A percentile compares a stretch with the other conserved stretches of the same genome.
Conservation (phyloP, 2,888 invertebrate genomes). For the Agrilus mali region DNA sequence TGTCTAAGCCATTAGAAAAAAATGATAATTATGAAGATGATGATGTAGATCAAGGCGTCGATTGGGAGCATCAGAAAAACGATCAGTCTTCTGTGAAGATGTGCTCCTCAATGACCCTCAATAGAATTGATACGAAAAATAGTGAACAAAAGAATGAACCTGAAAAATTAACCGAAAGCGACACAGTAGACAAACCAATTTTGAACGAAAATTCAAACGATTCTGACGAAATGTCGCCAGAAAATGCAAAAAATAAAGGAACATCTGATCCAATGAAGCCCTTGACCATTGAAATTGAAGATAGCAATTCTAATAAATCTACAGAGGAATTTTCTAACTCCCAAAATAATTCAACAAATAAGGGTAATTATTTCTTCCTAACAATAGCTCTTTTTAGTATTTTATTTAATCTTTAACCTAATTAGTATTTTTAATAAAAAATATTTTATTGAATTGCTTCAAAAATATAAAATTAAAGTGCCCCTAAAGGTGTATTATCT, state of each 20-base stretch:
- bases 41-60: conserved; percentile 21
- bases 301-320: conserved; percentile 5
- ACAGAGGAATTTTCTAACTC: not conserved
- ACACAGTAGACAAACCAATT: conserved; percentile 6
- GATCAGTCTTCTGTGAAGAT: not conserved
- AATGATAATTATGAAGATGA: conserved; percentile 18
- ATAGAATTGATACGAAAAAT: conserved; percentile 5
- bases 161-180: conserved; percentile 10
- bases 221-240: conserved; percentile 14
- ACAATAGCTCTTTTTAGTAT: no score
- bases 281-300: conserved; percentile 3
- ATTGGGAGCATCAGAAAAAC: conserved; percentile 4
- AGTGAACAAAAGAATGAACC: conserved; percentile 12
- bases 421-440: no score
- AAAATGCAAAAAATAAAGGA: conserved; percentile 11
- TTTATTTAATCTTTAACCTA: no score
- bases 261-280: conserved; percentile 3
- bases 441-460: no score
- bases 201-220: conserved; percentile 7
- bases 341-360: conserved; percentile 7
- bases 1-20: not conserved
- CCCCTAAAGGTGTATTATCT: no score
- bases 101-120: not conserved
- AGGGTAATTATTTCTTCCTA: no score
- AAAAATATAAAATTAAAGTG: no score